Evolutionary conservation across 2,888 invertebrate genomes (phyloP), one percentile per base, ranked within the genome.

Genomic region (Aleiodes leptofemur): DNA sequence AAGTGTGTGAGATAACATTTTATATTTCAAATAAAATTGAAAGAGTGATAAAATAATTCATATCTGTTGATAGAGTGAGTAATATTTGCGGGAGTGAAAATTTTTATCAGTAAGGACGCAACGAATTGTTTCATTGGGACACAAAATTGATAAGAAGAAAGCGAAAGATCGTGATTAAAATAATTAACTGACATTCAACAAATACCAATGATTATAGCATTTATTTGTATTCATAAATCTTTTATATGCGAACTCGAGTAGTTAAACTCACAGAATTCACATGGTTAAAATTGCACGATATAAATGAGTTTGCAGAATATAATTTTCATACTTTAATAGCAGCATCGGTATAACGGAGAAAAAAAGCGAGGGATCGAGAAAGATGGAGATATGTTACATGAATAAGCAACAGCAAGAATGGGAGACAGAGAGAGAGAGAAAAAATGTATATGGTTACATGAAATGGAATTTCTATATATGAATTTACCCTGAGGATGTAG

Each of bases 31-130:
- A 9, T 43, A 11, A 43, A 43, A 43, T 43, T 43, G 8, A 48
- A 64, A 48, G 43, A 61, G 23, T 23, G 23, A 16, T 38, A 13
- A 38, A 61, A 61, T 38, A 38, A 38, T 23, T 57, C 4, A 29
- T 34, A 38, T 61, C 11, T 59, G 43, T 11, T 16, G 34, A 34
- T 34, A 34, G 23, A 48, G 43, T 64, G 64, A 64, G 43, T 64
- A 64, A 64, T 64, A 64, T 43, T 64, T 43, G 13, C 43, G 48
- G 8, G 64, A 64, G 43, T 13, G 43, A 48, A 48, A 48, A 48
- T 64, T 48, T 48, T 64, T 64, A 64, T 64, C 64, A 64, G 48
- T 16, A 64, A 64, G 64, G 64, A 64, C 64, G 64, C 23, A 11
- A n/a, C 16, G 48, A 48, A 48, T 64, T 48, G 29, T 14, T 64